Conservation (phyloP, 2,113 vertebrate genomes). For the Sceloporus undulatus region DNA sequence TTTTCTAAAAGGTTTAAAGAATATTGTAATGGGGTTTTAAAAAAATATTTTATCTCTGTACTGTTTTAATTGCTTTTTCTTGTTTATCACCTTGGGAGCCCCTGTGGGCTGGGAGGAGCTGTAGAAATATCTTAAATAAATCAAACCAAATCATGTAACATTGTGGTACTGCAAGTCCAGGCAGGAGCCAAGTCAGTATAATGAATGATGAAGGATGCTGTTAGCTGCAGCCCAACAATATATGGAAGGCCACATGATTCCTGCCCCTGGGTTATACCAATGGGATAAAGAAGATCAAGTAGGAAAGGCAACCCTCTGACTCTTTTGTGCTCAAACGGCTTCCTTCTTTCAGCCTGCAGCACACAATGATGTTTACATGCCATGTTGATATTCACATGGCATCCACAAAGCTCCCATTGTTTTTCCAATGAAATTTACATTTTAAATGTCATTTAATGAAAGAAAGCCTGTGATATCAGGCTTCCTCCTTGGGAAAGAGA, state of each 20-base stretch:
- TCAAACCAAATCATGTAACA: no score
- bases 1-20: no score
- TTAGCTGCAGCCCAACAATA: no score
- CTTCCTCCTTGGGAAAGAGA: slow-evolving; percentile 47
- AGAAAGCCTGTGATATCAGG: slow-evolving; percentile 34
- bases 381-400: neutral
- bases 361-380: slow-evolving; percentile 20
- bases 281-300: neutral
- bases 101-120: no score
- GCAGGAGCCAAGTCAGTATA: no score
- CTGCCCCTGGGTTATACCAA: neutral
- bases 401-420: slow-evolving; percentile 58
- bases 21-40: no score
- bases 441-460: slow-evolving; percentile 25
- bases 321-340: neutral
- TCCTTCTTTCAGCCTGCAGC: neutral
- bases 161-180: neutral
- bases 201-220: no score
- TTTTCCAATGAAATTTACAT: slow-evolving; percentile 23
- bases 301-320: neutral
- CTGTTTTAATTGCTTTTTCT: no score
- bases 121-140: no score
- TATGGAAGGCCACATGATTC: no score
- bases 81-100: no score
- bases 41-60: no score